Evolutionary conservation across 2,888 invertebrate species (phyloP), one percentile per base, ranked within the genome.

Genomic region (Malthinus flaveolus): DNA sequence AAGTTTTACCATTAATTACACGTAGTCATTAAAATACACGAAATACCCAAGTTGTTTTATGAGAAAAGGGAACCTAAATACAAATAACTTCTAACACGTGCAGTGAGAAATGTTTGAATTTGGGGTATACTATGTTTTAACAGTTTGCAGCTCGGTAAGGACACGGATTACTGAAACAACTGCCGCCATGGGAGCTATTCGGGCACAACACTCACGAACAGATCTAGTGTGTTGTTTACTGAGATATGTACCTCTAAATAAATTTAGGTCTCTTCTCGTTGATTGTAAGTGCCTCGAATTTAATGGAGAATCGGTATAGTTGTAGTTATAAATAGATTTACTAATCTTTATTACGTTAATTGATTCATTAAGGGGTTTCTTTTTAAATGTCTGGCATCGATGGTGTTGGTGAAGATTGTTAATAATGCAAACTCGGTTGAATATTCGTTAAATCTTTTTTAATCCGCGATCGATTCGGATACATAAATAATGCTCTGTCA

Each of bases 81-180:
- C 60, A 60, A 60, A 60, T 56, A 56, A 52, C 49, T 23, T 42
- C 15, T 52, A 52, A 60, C 60, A 60, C 60, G 60, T 60, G 60
- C 60, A 36, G 44, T 51, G 56, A 52, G 58, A 58, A 56, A 58
- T 46, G 61, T 49, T 58, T 49, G 47, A 57, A 61, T 61, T 61
- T 56, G 32, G 36, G 42, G 44, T 39, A 55, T 48, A 55, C 57
- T 47, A 55, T 61, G 61, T 61, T 61, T 61, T 61, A 61, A 51
- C 53, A 59, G 62, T 56, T 60, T 60, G 55, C 56, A 60, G 50
- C 33, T 48, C 55, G 52, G 55, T 52, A 56, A 59, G 62, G 53
- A 59, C 62, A 53, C 50, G 62, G 59, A 62, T 62, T 62, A 62
- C 62, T 56, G 56, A 59, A 56, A 49, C 59, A 59, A 62, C 62